Base-by-base conservation (phyloP, 2,888 invertebrate species). In the Idaea aversata region DNA sequence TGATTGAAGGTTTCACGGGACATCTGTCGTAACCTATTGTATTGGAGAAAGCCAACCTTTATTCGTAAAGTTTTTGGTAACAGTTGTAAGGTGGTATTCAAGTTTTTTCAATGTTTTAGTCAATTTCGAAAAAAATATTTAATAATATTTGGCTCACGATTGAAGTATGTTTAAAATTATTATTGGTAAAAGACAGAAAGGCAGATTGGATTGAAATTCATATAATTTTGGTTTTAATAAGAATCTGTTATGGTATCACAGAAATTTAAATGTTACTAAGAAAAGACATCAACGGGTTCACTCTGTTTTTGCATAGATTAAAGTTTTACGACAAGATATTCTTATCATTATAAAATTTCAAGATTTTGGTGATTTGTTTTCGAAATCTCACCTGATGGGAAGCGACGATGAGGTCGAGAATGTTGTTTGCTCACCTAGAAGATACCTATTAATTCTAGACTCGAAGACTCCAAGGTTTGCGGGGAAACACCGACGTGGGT, bases 1-100 rank as follows among this genome's bases (percentile, higher is more conserved):
- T 90, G 90, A 92, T 91, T 91, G 92, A 92, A 90, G 91, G 91
- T 91, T 88, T 87, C 79, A 76, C 70, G 77, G 77, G 83, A 86
- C 92, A 91, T 90, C 91, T 92, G 92, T 87, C 88, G 84, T 70
- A 75, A 66, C 73, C 81, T 75, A 83, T 80, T 79, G 79, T 78
- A 68, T 72, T 78, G 64, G 82, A 77, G 82, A 90, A 90, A 90
- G 90, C 85, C 79, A 76, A 80, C 75, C 71, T 70, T 69, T 62
- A 59, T 65, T 63, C 64, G 68, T 62, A 47, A 47, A 47, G 47
- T 65, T 80, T 82, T 81, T 69, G 80, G 85, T 74, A 82, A 82
- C 87, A 86, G 85, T 83, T 86, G 84, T 74, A 61, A 61, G 68
- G 68, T 75, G 73, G 10, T 47, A 47, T 47, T 47, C 47, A 47